Base-by-base conservation (phyloP, 2,888 invertebrate species). In the Zele albiditarsus region DNA sequence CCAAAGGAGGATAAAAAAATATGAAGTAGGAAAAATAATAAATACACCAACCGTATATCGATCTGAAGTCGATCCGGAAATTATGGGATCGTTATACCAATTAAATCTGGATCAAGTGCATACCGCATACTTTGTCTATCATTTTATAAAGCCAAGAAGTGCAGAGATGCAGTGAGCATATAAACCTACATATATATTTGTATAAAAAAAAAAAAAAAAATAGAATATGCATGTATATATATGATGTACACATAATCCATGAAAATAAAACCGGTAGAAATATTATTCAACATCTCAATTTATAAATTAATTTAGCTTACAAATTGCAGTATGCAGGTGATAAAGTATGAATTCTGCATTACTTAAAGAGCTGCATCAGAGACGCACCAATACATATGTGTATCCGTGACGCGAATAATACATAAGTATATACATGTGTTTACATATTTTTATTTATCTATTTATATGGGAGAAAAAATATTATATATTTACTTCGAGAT, bases 91-190 rank as follows among this genome's bases (percentile, higher is more conserved):
- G 49, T 49, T 27, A 67, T 67, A 27, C 23, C 68, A 69, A 69
- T 69, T 69, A 69, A 69, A 69, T 69, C 57, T 25, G 28, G 67
- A 46, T 67, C 46, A 67, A 67, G 46, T 67, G 23, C 25, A 67
- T 25, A 42, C 16, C 12, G 38, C 27, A 25, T 27, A 60, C 53
- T 53, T 53, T 53, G 60, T 31, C n/a, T 38, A 63, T 20, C 33
- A 33, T 63, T n/a, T 31, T 38, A 27, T 28, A 25, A 60, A 60
- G 3, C 28, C 28, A 60, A 14, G 25, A 28, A 60, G 27, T 60
- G 12, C 14, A 27, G 10, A 12, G 12, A 14, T 14, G 28, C 16
- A 60, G 28, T 12, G 14, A 27, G 14, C 0, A 25, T 60, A 27
- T 27, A 6, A 28, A 60, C n/a, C 20, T 53, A 53, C n/a, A 53